These are phyloP conservation scores for Danionella cerebrum DNA, from an alignment of 2,113 vertebrate genomes.

Conservation along the genomic window DNA sequence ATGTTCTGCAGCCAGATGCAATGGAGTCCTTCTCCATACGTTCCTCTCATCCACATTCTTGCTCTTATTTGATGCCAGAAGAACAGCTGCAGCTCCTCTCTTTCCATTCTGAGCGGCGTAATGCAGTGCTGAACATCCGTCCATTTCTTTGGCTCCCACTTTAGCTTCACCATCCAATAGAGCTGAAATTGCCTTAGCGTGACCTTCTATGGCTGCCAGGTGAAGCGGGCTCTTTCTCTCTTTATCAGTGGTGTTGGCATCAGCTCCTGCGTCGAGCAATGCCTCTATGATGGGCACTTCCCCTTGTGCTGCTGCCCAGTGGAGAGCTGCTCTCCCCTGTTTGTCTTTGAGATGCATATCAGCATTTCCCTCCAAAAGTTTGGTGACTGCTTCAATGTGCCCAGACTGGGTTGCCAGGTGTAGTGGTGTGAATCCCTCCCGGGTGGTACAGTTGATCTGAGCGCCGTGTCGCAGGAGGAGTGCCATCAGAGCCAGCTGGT, in stretches of 20 bases:
- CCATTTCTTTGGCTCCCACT: conserved; percentile 63
- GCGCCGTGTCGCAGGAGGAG: conserved; percentile 57
- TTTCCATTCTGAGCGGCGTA: conserved; percentile 56
- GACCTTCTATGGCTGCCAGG: conserved; percentile 53
- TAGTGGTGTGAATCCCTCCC: conserved; percentile 57
- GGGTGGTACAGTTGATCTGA: conserved; percentile 53
- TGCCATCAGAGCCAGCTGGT: conserved; percentile 37
- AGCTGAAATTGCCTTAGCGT: conserved; percentile 29
- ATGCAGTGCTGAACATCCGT: conserved; percentile 67
- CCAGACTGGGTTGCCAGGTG: conserved; percentile 58
- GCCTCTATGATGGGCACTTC: conserved; percentile 48
- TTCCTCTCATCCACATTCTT: conserved; percentile 66
- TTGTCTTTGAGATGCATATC: conserved; percentile 54
- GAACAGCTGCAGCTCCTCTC: conserved; percentile 34
- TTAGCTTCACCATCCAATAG: conserved; percentile 59
- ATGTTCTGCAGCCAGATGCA: conserved; percentile 58
- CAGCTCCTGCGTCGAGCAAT: conserved; percentile 56
- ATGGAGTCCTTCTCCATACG: conserved; percentile 64
- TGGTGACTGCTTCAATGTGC: conserved; percentile 44
- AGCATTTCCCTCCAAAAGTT: conserved; percentile 58
- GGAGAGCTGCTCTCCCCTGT: conserved; percentile 59
- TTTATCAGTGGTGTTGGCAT: conserved; percentile 56
- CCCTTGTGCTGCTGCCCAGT: conserved; percentile 57
- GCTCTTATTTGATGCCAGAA: conserved; percentile 48
- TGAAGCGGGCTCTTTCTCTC: conserved; percentile 70